A percentile compares a stretch with the other conserved stretches of the same genome.
Evolutionary conservation across 2,888 invertebrate species (phyloP).

Genomic region (Drosophila ochracea): DNA sequence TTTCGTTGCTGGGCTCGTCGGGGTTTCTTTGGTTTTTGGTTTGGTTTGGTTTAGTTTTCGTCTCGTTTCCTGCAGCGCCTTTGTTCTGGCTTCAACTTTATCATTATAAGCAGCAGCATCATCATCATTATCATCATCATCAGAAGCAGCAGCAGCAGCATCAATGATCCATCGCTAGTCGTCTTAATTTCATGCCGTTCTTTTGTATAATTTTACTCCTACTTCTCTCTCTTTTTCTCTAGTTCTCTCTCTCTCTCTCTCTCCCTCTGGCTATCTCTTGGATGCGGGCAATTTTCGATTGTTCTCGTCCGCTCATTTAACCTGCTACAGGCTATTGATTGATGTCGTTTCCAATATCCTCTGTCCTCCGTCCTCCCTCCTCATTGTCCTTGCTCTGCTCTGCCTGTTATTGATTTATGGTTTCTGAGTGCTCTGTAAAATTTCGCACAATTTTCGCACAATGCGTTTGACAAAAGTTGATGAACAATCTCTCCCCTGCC

Average conservation of each 20-base stretch:
- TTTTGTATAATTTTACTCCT: slow-evolving; percentile 51
- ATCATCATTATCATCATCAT: slow-evolving; percentile 14
- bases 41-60: slow-evolving; percentile 25
- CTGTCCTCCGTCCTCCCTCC: slow-evolving; percentile 30
- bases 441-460: slow-evolving; percentile 72
- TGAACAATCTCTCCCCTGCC: slow-evolving; percentile 37
- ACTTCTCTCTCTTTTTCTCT: not conserved
- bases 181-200: slow-evolving; percentile 76
- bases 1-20: slow-evolving; percentile 11
- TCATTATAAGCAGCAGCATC: slow-evolving; percentile 32
- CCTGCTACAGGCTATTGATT: slow-evolving; percentile 64
- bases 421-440: slow-evolving; percentile 57
- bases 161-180: slow-evolving; percentile 69
- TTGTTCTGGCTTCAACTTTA: slow-evolving; percentile 56
- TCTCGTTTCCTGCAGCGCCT: slow-evolving; percentile 55
- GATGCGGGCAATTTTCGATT: slow-evolving; percentile 64
- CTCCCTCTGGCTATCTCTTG: slow-evolving; percentile 5
- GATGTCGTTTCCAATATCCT: slow-evolving; percentile 64
- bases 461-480: slow-evolving; percentile 74
- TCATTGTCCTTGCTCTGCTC: not conserved
- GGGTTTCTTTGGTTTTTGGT: slow-evolving; percentile 7
- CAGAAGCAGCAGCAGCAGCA: slow-evolving; percentile 26
- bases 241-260: not conserved
- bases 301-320: slow-evolving; percentile 52
- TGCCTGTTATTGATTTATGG: slow-evolving; percentile 72